These are phyloP conservation scores for Syngnathus scovelli DNA, from an alignment of 2,113 vertebrate genomes.

Conservation along the genomic window DNA sequence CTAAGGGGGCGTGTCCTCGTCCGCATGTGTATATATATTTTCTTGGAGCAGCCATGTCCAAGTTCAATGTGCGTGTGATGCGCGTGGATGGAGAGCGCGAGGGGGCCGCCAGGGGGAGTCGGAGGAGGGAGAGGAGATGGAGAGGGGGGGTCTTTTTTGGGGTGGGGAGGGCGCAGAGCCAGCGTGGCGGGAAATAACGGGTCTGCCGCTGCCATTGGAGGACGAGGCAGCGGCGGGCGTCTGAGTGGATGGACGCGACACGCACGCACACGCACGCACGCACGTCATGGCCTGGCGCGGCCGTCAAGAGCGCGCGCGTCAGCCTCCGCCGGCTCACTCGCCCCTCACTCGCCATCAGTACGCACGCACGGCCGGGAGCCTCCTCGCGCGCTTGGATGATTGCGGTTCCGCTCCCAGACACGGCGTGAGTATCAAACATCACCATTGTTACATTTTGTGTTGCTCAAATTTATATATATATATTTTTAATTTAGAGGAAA, in stretches of 20 bases:
- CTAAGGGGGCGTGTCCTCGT: conserved; percentile 63
- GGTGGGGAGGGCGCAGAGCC: conserved; percentile 22
- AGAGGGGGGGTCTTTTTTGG: conserved; percentile 18
- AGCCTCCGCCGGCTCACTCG: conserved; percentile 59
- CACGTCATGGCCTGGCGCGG: conserved; percentile 78
- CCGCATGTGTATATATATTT: conserved; percentile 63
- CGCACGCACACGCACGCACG: conserved; percentile 25
- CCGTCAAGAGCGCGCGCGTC: conserved; percentile 68
- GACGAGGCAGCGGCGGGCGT: conserved; percentile 61
- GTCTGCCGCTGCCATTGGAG: conserved; percentile 57
- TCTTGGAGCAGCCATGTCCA: conserved; percentile 60
- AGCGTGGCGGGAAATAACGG: conserved; percentile 66
- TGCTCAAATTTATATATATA: not conserved
- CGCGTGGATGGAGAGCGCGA: conserved; percentile 32
- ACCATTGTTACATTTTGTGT: not conserved
- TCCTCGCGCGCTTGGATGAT: conserved; percentile 30
- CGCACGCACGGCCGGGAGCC: conserved; percentile 10
- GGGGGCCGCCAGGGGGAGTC: conserved; percentile 20
- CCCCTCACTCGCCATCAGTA: conserved; percentile 52
- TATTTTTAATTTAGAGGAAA: not conserved
- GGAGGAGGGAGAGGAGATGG: conserved; percentile 3
- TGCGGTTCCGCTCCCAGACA: conserved; percentile 18
- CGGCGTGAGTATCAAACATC: conserved; percentile 62
- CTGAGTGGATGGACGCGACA: conserved; percentile 77
- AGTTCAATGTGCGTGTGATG: conserved; percentile 62